Evolutionary conservation across 2,113 vertebrate species (phyloP), one percentile per base, ranked within the genome.

Genomic region (Protomyctophum bolini): DNA sequence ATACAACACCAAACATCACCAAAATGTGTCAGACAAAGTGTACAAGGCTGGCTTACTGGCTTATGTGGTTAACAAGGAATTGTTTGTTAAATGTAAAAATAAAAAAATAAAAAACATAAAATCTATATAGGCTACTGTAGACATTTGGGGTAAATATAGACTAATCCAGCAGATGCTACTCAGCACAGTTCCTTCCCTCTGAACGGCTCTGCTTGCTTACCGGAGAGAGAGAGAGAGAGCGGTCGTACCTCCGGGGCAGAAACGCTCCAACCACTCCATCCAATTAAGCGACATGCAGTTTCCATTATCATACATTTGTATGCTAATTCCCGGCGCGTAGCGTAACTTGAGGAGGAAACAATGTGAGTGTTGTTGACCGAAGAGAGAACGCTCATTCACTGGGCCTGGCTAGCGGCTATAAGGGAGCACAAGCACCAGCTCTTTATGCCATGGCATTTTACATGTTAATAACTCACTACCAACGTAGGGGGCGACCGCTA

Each of bases 341-440:
- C n/a, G n/a, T 57, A 29, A 58, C 73, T 65, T 72, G 58, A 57
- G 68, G 33, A 76, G 50, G 72, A 33, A 75, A 75, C 74, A 73
- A 80, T 80, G 74, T 61, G 75, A 59, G 55, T 55, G 67, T 73
- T 74, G 70, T 73, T 72, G 68, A 84, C 74, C 55, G 71, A 65
- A 61, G 75, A 84, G 68, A 71, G n/a, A n/a, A 66, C 63, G 46
- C 79, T 41, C 71, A 65, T 75, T 75, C 71, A 56, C 41, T 68
- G 54, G 33, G 33, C 33, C 33, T 33, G 33, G 33, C 33, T 62
- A 58, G 76, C 58, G 70, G 65, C 52, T 41, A 33, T n/a, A n/a
- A n/a, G 63, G 73, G 66, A 61, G 64, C 55, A 66, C n/a, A n/a
- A 47, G 47, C 33, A 33, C 33, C 33, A 33, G 58, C 67, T 49